Percentiles rank a stretch among this genome's conserved stretches.
phyloP scores from a whole-genome alignment of 2,888 invertebrate species.

The Drosophila monieri region DNA sequence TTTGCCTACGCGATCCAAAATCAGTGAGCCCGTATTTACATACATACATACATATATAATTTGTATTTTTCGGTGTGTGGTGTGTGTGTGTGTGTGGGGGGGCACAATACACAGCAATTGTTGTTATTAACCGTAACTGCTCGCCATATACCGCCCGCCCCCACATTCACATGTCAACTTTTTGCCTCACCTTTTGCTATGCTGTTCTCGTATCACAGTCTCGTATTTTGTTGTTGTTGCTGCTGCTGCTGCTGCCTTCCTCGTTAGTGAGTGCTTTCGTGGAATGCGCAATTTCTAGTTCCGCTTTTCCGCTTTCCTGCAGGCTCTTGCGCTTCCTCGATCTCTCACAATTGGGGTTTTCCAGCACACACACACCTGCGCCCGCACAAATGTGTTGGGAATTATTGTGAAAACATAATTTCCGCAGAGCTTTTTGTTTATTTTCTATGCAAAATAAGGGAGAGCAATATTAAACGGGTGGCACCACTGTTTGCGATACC shows the following conservation, averaged over 20 bases:
- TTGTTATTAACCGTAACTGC: slow-evolving; percentile 62
- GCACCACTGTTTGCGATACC: too few species aligned
- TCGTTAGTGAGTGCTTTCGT: slow-evolving; percentile 48
- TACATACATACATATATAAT: neutral
- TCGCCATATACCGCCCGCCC: slow-evolving; percentile 32
- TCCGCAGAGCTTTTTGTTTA: slow-evolving; percentile 67
- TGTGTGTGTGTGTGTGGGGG: slow-evolving; percentile 15
- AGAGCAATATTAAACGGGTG: too few species aligned
- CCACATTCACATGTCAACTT: slow-evolving; percentile 46
- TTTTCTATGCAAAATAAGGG: slow-evolving; percentile 39
- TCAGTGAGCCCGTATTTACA: slow-evolving; percentile 50
- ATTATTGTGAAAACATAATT: slow-evolving; percentile 51
- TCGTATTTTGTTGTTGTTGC: slow-evolving; percentile 18
- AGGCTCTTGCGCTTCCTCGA: slow-evolving; percentile 50
- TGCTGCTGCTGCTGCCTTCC: slow-evolving; percentile 34
- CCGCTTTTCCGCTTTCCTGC: slow-evolving; percentile 15
- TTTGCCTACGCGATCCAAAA: slow-evolving; percentile 70
- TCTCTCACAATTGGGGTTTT: slow-evolving; percentile 26
- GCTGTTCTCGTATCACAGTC: slow-evolving; percentile 26
- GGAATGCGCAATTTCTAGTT: slow-evolving; percentile 71
- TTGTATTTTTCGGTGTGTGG: slow-evolving; percentile 24
- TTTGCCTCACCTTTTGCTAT: slow-evolving; percentile 66
- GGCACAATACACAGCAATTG: slow-evolving; percentile 66
- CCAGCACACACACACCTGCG: slow-evolving; percentile 47
- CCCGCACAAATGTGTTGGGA: slow-evolving; percentile 69